A percentile compares a stretch with the other conserved stretches of the same genome.
Conservation (phyloP, 2,113 vertebrate genomes). For the Lophochroa leadbeateri region DNA sequence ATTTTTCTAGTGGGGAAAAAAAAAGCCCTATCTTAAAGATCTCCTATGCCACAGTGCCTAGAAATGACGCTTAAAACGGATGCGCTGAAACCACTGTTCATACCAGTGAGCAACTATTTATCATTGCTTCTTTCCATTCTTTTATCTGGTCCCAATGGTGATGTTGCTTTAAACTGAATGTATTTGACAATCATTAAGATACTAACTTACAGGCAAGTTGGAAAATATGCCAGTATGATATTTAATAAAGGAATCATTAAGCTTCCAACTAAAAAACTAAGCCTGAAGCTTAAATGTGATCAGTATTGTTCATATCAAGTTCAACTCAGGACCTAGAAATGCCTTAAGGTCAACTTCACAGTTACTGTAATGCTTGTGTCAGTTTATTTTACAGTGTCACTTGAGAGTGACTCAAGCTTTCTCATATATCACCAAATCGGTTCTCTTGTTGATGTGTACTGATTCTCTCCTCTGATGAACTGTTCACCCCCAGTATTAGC, state of each 20-base stretch:
- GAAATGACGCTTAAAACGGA: neutral
- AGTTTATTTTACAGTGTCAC: neutral
- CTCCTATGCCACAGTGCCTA: neutral
- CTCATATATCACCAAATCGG: neutral
- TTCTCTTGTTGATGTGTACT: neutral
- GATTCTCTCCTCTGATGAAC: neutral
- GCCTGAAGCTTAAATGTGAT: neutral
- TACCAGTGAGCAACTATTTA: neutral
- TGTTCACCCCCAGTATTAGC: constrained; percentile 18
- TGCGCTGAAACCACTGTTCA: neutral
- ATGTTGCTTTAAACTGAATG: neutral
- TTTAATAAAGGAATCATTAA: neutral
- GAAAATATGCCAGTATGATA: neutral
- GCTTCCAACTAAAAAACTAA: neutral
- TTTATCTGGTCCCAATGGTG: neutral
- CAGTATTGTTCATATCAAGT: neutral
- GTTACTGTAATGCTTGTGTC: neutral
- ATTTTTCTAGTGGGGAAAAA: neutral
- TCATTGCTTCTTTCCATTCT: neutral
- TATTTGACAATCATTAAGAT: neutral
- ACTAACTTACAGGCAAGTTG: neutral
- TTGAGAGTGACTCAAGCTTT: neutral
- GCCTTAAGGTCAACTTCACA: neutral
- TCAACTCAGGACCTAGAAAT: neutral
- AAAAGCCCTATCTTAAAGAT: neutral